Evolutionary conservation across 2,113 vertebrate species (phyloP), one percentile per base, ranked within the genome.

Genomic region (Heterotilapia buettikoferi): DNA sequence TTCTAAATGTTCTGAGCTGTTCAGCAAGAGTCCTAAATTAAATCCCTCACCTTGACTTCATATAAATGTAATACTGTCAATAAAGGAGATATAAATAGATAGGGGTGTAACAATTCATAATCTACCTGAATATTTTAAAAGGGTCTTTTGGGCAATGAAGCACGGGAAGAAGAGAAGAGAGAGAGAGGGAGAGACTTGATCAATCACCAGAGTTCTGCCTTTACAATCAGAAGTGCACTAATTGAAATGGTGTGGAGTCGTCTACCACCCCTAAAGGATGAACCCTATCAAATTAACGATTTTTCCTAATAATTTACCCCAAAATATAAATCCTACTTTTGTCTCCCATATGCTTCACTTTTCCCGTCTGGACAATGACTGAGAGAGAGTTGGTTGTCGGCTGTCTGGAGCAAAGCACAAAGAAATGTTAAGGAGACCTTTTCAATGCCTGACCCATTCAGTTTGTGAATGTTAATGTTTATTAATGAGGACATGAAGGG

Each of bases 341-440:
- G 13, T 80, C 83, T 89, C 86, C 85, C 83, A 86, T 16, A 54
- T 47, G 56, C 61, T 59, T 84, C 81, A 33, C 36, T 83, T 84
- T 56, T 86, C 53, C 85, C 57, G 56, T 76, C 92, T 61, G 85
- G 86, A 91, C 97, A 96, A 96, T 97, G 98, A 98, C 97, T 97
- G 97, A 98, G 97, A 97, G 97, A 97, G 97, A 97, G 96, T 96
- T 97, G 97, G 97, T 97, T 97, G 97, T 87, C 80, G 85, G 90
- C 90, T 90, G 89, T 94, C 93, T 81, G 80, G 36, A 43, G 83
- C 88, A 82, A 73, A 73, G 80, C 97, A 94, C 97, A 94, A 97
- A 96, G 97, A 98, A 98, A 98, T 98, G 98, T 98, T 98, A 98
- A 97, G 96, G 97, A 98, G 98, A 98, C 98, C 98, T 98, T 99